phyloP scores from a whole-genome alignment of 2,113 vertebrate genomes.

The Takifugu flavidus region DNA sequence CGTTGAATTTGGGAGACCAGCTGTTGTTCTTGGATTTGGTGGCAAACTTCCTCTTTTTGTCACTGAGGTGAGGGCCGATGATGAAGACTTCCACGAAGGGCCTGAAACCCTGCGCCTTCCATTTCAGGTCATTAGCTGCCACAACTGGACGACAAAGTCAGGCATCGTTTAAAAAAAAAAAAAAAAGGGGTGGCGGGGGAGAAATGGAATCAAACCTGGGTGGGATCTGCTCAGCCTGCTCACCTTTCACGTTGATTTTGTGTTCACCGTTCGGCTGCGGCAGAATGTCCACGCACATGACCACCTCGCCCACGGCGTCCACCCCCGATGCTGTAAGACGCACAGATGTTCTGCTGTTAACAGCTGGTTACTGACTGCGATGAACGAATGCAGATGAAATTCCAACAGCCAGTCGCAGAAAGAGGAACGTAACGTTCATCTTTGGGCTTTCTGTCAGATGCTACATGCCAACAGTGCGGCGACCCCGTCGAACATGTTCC shows the following conservation, averaged over 20 bases:
- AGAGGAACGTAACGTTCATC: no score
- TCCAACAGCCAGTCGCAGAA: no score
- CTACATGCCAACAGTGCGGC: no score
- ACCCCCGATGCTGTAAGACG: constrained; percentile 84
- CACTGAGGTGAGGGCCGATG: constrained; percentile 92
- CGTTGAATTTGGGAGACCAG: constrained; percentile 94
- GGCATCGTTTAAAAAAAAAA: neutral
- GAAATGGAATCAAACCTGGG: neutral
- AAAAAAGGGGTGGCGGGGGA: neutral
- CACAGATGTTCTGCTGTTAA: no score
- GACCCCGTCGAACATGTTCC: no score
- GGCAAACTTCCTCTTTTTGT: constrained; percentile 97
- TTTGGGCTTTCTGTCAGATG: no score
- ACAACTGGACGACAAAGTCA: constrained; percentile 53
- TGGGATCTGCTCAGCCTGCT: neutral
- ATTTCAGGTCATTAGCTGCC: constrained; percentile 78
- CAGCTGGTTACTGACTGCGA: no score
- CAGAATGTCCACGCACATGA: constrained; percentile 88
- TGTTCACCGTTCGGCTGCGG: constrained; percentile 88
- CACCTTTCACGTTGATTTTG: constrained; percentile 94
- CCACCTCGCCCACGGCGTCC: constrained; percentile 90
- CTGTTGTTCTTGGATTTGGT: constrained; percentile 98
- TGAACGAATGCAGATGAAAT: no score
- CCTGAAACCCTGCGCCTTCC: constrained; percentile 96
- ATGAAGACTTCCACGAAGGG: constrained; percentile 97